Conservation (phyloP, 1,140 invertebrate genomes). For the Euwallacea similis region DNA sequence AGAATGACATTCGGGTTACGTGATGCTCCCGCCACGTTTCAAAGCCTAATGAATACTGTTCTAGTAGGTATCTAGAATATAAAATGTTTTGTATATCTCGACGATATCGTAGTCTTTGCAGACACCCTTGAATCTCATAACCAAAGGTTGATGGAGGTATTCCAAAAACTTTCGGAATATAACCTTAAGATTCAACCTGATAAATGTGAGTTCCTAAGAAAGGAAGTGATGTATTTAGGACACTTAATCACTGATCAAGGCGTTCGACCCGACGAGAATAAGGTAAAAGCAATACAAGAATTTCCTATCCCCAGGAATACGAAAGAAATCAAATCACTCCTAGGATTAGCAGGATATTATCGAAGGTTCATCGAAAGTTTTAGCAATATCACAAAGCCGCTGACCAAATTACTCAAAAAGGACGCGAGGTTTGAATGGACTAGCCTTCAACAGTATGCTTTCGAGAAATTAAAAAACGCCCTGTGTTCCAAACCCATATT, state of each 20-base stretch:
- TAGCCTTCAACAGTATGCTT: slow-evolving; percentile 1
- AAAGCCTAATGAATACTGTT: slow-evolving; percentile 47
- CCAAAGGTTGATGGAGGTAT: slow-evolving; percentile 25
- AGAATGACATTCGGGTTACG: not conserved
- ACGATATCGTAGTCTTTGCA: slow-evolving; percentile 50
- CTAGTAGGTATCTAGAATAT: slow-evolving; percentile 46
- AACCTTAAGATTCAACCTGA: slow-evolving; percentile 35
- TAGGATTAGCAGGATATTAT: slow-evolving; percentile 22
- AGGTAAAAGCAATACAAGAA: slow-evolving; percentile 20
- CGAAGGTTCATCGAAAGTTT: slow-evolving; percentile 23
- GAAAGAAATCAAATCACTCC: slow-evolving; percentile 30
- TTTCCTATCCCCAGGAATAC: slow-evolving; percentile 20
- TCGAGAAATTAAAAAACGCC: slow-evolving; percentile 3
- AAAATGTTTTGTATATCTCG: slow-evolving; percentile 43
- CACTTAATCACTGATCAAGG: slow-evolving; percentile 42
- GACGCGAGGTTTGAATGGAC: slow-evolving; percentile 16
- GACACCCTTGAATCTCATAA: slow-evolving; percentile 47
- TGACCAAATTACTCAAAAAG: slow-evolving; percentile 38
- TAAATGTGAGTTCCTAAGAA: slow-evolving; percentile 32
- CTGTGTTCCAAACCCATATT: slow-evolving; percentile 44
- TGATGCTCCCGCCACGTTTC: not conserved
- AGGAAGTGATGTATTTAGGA: slow-evolving; percentile 41
- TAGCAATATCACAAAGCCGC: slow-evolving; percentile 29
- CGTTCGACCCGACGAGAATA: slow-evolving; percentile 41
- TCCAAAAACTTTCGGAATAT: slow-evolving; percentile 4